Evolutionary conservation across 1,140 invertebrate genomes (phyloP).

Genomic region (Latrodectus geometricus): DNA sequence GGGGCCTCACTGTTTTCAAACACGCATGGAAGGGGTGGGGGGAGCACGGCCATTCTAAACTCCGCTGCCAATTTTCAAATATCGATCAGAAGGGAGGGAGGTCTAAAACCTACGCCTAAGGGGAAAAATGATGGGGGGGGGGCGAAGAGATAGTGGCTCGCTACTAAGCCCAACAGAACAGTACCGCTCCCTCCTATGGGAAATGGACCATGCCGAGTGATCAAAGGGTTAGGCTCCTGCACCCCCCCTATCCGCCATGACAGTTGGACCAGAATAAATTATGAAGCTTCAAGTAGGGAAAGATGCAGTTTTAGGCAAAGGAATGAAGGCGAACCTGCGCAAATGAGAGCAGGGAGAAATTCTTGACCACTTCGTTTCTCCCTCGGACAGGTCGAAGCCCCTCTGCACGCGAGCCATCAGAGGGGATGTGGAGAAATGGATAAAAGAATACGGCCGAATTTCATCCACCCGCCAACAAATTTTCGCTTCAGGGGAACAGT

Average conservation of each 20-base stretch:
- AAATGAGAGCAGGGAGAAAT: slow-evolving; percentile 29
- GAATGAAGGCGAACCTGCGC: slow-evolving; percentile 42
- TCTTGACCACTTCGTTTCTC: slow-evolving; percentile 47
- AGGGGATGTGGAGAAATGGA: background rate
- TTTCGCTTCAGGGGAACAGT: no score
- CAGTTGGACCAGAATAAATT: slow-evolving; percentile 57
- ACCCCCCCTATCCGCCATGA: slow-evolving; percentile 49
- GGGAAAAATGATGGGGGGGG: slow-evolving; percentile 53
- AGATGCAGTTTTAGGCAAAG: slow-evolving; percentile 42
- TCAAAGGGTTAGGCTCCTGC: slow-evolving; percentile 50
- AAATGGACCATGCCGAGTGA: slow-evolving; percentile 59
- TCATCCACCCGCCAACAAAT: no score
- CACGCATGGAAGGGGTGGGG: slow-evolving; percentile 10
- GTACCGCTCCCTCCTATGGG: slow-evolving; percentile 52
- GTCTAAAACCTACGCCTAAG: slow-evolving; percentile 58
- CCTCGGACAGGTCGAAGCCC: slow-evolving; percentile 32
- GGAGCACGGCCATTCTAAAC: slow-evolving; percentile 47
- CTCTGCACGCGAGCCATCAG: background rate
- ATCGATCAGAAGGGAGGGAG: slow-evolving; percentile 50
- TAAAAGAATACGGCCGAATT: background rate
- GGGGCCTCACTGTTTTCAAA: slow-evolving; percentile 33
- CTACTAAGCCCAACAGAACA: slow-evolving; percentile 44
- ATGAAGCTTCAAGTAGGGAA: slow-evolving; percentile 46
- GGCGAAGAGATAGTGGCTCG: slow-evolving; percentile 13
- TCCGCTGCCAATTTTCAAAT: slow-evolving; percentile 57